Base-by-base conservation (phyloP, 2,113 vertebrate species). In the Chlorodrepanis virens region DNA sequence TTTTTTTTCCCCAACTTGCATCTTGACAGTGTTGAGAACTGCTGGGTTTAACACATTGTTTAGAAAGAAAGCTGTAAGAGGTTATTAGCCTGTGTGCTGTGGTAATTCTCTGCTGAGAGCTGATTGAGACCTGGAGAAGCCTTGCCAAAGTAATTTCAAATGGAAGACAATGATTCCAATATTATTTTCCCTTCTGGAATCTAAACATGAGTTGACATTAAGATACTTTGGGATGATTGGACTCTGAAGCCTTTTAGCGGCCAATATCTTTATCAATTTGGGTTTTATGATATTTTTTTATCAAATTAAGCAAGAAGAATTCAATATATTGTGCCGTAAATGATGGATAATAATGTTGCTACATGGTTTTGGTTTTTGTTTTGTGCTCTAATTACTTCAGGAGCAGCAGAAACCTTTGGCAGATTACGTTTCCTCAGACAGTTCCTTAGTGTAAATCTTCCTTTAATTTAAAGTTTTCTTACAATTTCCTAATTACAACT, bases 61-160 rank as follows among this genome's bases (percentile, higher is more conserved):
- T 70, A 12, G 89, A 64, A 47, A 60, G 85, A 13, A 75, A 87
- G 75, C 75, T 88, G 11, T 19, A 13, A 63, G 93, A 83, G 86
- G 67, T 90, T 68, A 15, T 92, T 72, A 64, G 65, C 9, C 35
- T 45, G 7, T 47, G 70, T 69, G n/a, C 72, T 33, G 5, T 68
- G 82, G 35, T 57, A 88, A 39, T 71, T 94, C 86, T 64, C 63
- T 83, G 39, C 4, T 71, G 35, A 75, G 67, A 90, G 67, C 22
- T 90, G 72, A 85, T 9, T 80, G 86, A 88, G 70, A 83, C 61
- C 82, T 69, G 75, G 53, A 88, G 63, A 79, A 77, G 67, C 42
- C 3, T 60, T 90, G n/a, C 85, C 85, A 91, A 90, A 84, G 91
- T 79, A 74, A 90, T 94, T 93, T 95, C 37, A 69, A 60, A 76